Evolutionary conservation across 2,797 vertebrate species (phyloP).

Genomic region (Myotis planiceps): DNA sequence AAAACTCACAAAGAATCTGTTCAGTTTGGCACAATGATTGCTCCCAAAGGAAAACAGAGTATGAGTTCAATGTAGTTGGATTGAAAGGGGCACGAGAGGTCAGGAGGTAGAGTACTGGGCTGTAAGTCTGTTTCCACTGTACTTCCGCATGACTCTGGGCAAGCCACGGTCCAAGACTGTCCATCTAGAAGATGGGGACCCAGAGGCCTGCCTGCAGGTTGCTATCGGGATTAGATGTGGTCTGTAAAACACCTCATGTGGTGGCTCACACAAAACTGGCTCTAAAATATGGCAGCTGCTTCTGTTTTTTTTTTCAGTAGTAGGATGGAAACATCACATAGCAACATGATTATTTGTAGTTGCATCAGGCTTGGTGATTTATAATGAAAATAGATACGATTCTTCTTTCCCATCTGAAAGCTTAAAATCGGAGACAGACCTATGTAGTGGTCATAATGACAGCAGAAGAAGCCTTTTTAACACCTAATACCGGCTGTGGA

Average conservation of each 20-base stretch:
- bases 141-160: neutral
- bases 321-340: slow-evolving; percentile 54
- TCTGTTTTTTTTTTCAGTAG: slow-evolving; percentile 20
- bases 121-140: neutral
- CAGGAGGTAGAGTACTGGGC: neutral
- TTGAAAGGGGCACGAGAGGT: neutral
- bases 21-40: slow-evolving; percentile 22
- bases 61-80: neutral
- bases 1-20: neutral
- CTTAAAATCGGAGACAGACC: neutral
- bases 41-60: neutral
- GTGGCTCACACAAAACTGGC: neutral
- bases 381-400: slow-evolving; percentile 8
- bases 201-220: slow-evolving; percentile 2
- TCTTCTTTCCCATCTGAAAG: neutral
- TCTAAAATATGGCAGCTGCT: slow-evolving; percentile 41
- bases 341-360: slow-evolving; percentile 66
- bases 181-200: neutral
- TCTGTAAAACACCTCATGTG: slow-evolving; percentile 4
- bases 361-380: slow-evolving; percentile 60
- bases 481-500: neutral
- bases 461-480: neutral
- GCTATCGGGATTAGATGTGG: neutral
- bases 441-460: neutral
- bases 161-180: neutral